Percentiles rank a stretch among this genome's conserved stretches.
These are phyloP conservation scores for Centropus bengalensis DNA, from an alignment of 2,113 vertebrate genomes.

Conservation along the genomic window DNA sequence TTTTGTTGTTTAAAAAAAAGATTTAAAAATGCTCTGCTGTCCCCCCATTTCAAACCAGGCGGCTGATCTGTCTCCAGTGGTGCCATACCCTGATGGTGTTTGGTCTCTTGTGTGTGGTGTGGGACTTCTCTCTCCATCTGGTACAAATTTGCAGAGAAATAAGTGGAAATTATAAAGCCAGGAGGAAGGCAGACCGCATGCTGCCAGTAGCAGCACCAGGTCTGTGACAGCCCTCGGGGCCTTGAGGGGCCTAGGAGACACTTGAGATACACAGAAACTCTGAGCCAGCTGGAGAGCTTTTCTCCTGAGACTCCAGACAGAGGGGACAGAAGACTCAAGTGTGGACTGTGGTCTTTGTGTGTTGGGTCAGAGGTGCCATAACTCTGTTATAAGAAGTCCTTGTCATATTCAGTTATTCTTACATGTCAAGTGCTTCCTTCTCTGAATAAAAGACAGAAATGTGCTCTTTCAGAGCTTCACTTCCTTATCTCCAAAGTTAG, in stretches of 20 bases:
- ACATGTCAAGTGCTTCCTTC: neutral
- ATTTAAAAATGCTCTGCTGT: neutral
- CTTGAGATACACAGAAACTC: accelerated
- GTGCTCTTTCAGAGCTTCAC: neutral
- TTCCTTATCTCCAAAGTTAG: conserved; percentile 8
- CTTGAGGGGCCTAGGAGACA: neutral
- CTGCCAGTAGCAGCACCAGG: neutral
- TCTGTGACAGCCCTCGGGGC: neutral
- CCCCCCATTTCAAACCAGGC: neutral
- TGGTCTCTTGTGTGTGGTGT: neutral
- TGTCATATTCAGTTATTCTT: neutral
- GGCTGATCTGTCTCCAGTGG: neutral
- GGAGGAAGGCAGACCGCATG: neutral
- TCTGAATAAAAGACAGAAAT: neutral
- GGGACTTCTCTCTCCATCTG: neutral
- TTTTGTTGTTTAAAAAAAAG: neutral
- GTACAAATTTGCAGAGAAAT: neutral
- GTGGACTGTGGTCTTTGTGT: neutral
- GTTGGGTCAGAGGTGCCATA: neutral
- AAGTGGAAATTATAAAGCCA: neutral
- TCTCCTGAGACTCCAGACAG: neutral
- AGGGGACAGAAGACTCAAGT: neutral
- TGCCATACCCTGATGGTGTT: neutral
- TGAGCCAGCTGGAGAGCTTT: neutral
- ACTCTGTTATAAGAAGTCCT: neutral